Evolutionary conservation across 1,140 invertebrate species (phyloP).

Genomic region (Coelopa frigida): DNA sequence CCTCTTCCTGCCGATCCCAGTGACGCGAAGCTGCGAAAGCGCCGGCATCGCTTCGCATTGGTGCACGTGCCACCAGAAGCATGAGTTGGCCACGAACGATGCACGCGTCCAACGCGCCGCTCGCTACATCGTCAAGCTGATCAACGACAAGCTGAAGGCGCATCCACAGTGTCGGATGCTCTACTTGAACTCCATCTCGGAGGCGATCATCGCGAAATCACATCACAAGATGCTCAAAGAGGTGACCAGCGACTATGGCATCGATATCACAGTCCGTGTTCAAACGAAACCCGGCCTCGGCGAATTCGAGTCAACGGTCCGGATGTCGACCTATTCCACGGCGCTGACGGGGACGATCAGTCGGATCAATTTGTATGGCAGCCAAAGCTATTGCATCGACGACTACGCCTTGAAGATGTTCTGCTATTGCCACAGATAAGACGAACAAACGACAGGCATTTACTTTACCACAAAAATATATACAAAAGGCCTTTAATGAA

Average conservation of each 20-base stretch:
- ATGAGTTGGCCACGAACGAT: constrained; percentile 49
- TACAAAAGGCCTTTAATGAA: too few relatives aligned
- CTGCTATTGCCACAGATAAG: constrained; percentile 58
- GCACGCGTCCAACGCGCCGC: constrained; percentile 47
- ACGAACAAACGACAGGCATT: too few relatives aligned
- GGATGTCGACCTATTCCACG: constrained; percentile 44
- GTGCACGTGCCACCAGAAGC: constrained; percentile 69
- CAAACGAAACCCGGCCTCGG: constrained; percentile 60
- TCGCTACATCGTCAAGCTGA: constrained; percentile 51
- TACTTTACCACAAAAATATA: too few relatives aligned
- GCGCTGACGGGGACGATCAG: constrained; percentile 61
- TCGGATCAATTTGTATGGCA: constrained; percentile 73
- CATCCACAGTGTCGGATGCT: constrained; percentile 52
- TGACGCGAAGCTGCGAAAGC: constrained; percentile 63
- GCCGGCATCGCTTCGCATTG: constrained; percentile 73
- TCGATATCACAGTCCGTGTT: constrained; percentile 61
- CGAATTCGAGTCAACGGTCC: constrained; percentile 69
- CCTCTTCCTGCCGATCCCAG: constrained; percentile 63
- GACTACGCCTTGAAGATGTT: constrained; percentile 69
- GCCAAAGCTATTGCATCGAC: constrained; percentile 68
- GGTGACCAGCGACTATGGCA: constrained; percentile 42
- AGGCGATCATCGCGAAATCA: constrained; percentile 31
- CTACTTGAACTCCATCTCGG: constrained; percentile 38
- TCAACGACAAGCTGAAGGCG: constrained; percentile 56
- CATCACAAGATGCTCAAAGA: constrained; percentile 37